phyloP scores from a whole-genome alignment of 2,888 invertebrate genomes.

The Conomelus anceps region DNA sequence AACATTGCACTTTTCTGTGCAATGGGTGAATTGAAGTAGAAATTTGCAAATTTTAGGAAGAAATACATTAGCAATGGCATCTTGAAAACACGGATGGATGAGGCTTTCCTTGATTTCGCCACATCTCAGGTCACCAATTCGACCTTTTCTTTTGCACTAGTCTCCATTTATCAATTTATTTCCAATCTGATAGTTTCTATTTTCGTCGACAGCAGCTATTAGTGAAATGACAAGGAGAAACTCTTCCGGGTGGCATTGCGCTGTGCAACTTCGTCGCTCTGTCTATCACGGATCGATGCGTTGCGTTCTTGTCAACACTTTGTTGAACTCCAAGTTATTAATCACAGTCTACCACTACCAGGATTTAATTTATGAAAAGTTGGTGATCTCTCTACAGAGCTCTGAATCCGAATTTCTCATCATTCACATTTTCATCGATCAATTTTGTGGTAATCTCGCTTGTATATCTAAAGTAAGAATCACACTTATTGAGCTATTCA shows the following conservation, averaged over 20 bases:
- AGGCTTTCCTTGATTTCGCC: not conserved
- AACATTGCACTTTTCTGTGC: too few relatives aligned
- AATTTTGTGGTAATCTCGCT: too few relatives aligned
- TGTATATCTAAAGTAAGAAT: too few relatives aligned
- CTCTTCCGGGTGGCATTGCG: not conserved
- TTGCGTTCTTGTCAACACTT: not conserved
- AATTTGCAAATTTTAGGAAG: not conserved
- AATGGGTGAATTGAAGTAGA: too few relatives aligned
- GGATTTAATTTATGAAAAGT: not conserved
- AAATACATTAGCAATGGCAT: not conserved
- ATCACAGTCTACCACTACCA: not conserved
- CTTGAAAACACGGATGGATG: not conserved
- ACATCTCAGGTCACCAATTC: not conserved
- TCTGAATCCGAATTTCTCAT: too few relatives aligned
- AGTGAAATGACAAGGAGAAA: not conserved
- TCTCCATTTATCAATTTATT: not conserved
- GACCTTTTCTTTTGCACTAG: not conserved
- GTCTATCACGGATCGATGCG: not conserved
- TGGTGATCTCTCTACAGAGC: not conserved
- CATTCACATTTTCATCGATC: too few relatives aligned
- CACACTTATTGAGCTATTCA: too few relatives aligned
- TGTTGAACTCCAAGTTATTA: not conserved
- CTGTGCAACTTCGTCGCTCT: not conserved
- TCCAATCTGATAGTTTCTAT: not conserved
- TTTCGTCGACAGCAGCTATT: not conserved